Evolutionary conservation across 2,113 vertebrate genomes (phyloP).

Genomic region (Syngnathus floridae): DNA sequence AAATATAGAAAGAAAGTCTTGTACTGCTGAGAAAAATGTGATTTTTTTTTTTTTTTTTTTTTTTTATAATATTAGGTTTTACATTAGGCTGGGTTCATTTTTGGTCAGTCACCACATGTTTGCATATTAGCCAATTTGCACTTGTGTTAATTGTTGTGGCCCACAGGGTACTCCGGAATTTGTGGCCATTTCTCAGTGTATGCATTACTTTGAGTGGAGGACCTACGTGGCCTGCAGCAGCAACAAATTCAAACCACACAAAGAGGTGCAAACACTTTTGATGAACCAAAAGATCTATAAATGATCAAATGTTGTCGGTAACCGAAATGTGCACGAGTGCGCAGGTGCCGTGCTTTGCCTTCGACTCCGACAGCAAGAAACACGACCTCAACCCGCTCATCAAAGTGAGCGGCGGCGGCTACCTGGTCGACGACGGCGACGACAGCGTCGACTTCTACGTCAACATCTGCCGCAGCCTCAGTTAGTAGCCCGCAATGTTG

Average conservation of each 20-base stretch:
- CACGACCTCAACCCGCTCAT: constrained; percentile 90
- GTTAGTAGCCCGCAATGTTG: constrained; percentile 40
- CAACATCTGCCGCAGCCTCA: constrained; percentile 88
- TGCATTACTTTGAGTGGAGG: constrained; percentile 95
- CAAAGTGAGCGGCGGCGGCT: constrained; percentile 73
- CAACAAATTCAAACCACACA: constrained; percentile 81
- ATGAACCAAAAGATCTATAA: neutral
- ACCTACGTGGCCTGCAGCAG: constrained; percentile 83
- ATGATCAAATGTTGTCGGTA: neutral
- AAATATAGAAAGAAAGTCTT: neutral
- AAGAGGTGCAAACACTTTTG: constrained; percentile 75
- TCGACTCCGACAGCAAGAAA: constrained; percentile 79
- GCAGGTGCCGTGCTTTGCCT: constrained; percentile 88
- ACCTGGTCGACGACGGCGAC: constrained; percentile 87
- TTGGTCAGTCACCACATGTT: too few species aligned
- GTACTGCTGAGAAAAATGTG: neutral
- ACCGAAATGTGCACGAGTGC: neutral
- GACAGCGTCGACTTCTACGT: constrained; percentile 80
- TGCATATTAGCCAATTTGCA: too few species aligned
- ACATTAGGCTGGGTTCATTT: too few species aligned
- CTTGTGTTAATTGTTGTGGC: neutral
- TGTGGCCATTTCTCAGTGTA: constrained; percentile 80
- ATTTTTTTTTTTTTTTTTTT: neutral
- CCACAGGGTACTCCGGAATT: constrained; percentile 90
- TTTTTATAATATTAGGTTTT: too few species aligned